phyloP scores from a whole-genome alignment of 1,140 invertebrate genomes.

The Ctenoplectra terminalis region DNA sequence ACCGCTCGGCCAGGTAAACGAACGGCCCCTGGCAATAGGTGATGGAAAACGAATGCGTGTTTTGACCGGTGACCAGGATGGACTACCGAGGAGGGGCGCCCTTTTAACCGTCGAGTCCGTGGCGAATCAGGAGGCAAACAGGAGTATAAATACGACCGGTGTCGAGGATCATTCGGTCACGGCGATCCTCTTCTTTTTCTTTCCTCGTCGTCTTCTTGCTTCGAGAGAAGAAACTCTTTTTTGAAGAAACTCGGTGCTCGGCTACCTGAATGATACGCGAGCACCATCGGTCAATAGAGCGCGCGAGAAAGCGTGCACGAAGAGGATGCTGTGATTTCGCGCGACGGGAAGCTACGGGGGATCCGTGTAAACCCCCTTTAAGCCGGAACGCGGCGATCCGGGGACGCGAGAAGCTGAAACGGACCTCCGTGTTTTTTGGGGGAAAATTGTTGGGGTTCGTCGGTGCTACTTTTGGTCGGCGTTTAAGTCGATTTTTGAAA shows the following conservation, averaged over 20 bases:
- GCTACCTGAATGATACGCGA: constrained; percentile 49
- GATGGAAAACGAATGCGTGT: constrained; percentile 71
- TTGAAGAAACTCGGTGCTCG: background rate
- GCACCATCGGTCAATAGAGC: constrained; percentile 15
- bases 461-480: constrained; percentile 12
- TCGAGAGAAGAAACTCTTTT: constrained; percentile 1
- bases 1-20: constrained; percentile 48
- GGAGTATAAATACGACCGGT: constrained; percentile 76
- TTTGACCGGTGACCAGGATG: constrained; percentile 66
- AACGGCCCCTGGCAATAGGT: background rate
- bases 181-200: constrained; percentile 58
- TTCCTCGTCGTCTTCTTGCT: constrained; percentile 7
- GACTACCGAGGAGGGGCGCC: constrained; percentile 42
- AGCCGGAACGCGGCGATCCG: constrained; percentile 69
- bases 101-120: constrained; percentile 60
- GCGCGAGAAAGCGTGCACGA: background rate
- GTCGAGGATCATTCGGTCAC: constrained; percentile 73
- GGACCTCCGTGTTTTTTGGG: constrained; percentile 26
- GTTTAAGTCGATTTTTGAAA: constrained; percentile 50
- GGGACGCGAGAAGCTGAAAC: constrained; percentile 62
- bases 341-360: constrained; percentile 26
- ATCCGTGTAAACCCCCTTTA: constrained; percentile 58
- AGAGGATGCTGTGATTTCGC: constrained; percentile 14
- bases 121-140: constrained; percentile 79
- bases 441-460: too few relatives aligned